Conservation (phyloP, 2,113 vertebrate genomes). For the Trogon melanurus region DNA sequence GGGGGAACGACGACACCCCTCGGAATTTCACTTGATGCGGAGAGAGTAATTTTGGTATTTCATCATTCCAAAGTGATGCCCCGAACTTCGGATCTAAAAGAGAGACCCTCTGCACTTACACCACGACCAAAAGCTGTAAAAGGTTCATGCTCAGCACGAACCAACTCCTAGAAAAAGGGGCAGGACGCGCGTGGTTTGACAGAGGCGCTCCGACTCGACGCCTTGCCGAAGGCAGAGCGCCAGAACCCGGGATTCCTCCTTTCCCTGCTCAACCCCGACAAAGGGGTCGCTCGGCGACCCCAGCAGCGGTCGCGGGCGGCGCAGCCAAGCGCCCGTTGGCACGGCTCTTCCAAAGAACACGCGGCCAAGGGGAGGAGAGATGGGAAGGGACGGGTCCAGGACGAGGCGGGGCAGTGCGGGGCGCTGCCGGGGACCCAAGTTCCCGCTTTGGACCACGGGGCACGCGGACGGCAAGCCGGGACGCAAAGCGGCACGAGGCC, state of each 20-base stretch:
- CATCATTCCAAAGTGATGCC: background rate
- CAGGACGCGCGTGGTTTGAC: background rate
- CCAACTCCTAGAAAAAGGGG: background rate
- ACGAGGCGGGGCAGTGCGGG: accelerated
- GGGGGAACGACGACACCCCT: background rate
- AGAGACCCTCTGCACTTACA: too few species aligned
- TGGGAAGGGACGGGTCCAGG: background rate
- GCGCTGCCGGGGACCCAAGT: background rate
- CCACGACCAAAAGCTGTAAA: background rate
- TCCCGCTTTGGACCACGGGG: background rate
- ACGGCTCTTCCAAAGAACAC: background rate
- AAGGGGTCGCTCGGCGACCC: background rate
- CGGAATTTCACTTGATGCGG: background rate
- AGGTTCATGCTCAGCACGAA: background rate
- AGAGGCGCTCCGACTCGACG: background rate
- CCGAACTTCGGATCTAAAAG: background rate
- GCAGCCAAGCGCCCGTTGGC: background rate
- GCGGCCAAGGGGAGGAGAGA: background rate
- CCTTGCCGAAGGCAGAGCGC: background rate
- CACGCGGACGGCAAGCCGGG: accelerated
- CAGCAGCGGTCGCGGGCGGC: background rate
- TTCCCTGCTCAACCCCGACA: background rate
- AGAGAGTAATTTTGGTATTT: background rate
- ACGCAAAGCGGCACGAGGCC: background rate
- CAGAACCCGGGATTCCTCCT: background rate